Evolutionary conservation across 2,888 invertebrate species (phyloP).

Genomic region (Schizotus pectinicornis): DNA sequence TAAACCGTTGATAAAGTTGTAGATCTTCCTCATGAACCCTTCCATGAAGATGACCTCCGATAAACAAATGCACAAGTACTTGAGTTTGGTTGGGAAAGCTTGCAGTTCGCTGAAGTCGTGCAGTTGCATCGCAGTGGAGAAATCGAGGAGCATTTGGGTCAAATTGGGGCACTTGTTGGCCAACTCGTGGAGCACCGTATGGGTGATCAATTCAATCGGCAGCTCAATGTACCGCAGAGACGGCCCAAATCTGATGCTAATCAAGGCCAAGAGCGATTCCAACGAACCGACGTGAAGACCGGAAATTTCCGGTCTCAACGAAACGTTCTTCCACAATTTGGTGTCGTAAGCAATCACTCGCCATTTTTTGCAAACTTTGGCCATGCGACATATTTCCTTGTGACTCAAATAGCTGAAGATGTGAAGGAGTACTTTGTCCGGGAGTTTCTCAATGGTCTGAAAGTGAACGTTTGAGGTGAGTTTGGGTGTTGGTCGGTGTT

Average conservation of each 20-base stretch:
- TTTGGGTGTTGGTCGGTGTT: neutral
- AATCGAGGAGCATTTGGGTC: slow-evolving; percentile 95
- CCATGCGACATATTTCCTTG: slow-evolving; percentile 92
- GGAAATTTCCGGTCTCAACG: slow-evolving; percentile 94
- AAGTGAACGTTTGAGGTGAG: slow-evolving; percentile 38
- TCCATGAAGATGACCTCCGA: slow-evolving; percentile 99
- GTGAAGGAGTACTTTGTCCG: slow-evolving; percentile 93
- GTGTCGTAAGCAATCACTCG: slow-evolving; percentile 94
- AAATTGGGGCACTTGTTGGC: slow-evolving; percentile 95
- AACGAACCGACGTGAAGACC: slow-evolving; percentile 90
- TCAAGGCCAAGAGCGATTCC: slow-evolving; percentile 85
- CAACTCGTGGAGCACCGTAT: slow-evolving; percentile 95
- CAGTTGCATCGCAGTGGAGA: slow-evolving; percentile 98
- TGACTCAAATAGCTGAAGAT: slow-evolving; percentile 95
- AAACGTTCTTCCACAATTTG: slow-evolving; percentile 93
- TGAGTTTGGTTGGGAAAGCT: slow-evolving; percentile 95
- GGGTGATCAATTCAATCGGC: slow-evolving; percentile 95
- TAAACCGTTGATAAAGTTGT: slow-evolving; percentile 98
- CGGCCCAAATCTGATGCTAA: slow-evolving; percentile 87
- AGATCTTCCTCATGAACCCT: slow-evolving; percentile 99
- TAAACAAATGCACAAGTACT: slow-evolving; percentile 82
- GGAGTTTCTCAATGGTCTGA: slow-evolving; percentile 94
- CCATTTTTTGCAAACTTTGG: slow-evolving; percentile 96
- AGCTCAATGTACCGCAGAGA: slow-evolving; percentile 91
- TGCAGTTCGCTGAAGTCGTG: slow-evolving; percentile 99